These are phyloP conservation scores for Protosalanx chinensis DNA, from an alignment of 2,797 vertebrate genomes.

Conservation along the genomic window DNA sequence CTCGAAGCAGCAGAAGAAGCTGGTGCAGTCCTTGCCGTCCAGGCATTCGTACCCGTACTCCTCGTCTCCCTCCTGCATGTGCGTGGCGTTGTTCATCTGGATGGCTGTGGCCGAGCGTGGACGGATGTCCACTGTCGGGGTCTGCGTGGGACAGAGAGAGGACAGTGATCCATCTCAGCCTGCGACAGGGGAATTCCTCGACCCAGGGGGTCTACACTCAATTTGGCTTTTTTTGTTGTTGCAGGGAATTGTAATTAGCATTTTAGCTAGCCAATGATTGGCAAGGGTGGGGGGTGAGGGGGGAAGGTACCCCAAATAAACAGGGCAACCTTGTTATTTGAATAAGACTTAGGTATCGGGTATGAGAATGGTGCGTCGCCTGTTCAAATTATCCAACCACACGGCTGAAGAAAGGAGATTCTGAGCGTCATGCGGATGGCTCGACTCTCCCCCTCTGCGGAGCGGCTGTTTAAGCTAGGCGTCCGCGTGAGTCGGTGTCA, in stretches of 20 bases:
- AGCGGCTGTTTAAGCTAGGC: no score
- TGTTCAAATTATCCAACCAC: no score
- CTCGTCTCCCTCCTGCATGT: slow-evolving; percentile 96
- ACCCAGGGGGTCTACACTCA: not conserved
- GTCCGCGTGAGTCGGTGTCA: no score
- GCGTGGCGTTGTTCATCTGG: slow-evolving; percentile 99
- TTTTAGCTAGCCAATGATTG: slow-evolving; percentile 16
- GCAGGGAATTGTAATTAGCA: no score
- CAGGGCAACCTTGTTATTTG: slow-evolving; percentile 36
- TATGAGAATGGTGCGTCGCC: no score
- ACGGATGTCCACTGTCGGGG: slow-evolving; percentile 96
- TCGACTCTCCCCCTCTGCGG: no score
- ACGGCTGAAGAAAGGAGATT: no score
- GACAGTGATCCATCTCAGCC: slow-evolving; percentile 45
- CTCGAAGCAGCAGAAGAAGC: slow-evolving; percentile 99
- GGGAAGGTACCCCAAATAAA: slow-evolving; percentile 32
- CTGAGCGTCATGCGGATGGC: no score
- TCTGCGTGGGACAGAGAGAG: slow-evolving; percentile 73
- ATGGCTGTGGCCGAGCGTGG: slow-evolving; percentile 94
- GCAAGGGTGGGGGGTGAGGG: slow-evolving; percentile 15
- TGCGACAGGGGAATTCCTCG: not conserved
- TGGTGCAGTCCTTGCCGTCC: slow-evolving; percentile 98
- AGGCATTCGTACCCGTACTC: slow-evolving; percentile 98
- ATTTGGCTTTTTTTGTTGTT: slow-evolving; percentile 21
- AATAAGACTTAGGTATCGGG: slow-evolving; percentile 30